A percentile compares a stretch with the other conserved stretches of the same genome.
Evolutionary conservation across 2,113 vertebrate genomes (phyloP).

Genomic region (Oryzias woworae): DNA sequence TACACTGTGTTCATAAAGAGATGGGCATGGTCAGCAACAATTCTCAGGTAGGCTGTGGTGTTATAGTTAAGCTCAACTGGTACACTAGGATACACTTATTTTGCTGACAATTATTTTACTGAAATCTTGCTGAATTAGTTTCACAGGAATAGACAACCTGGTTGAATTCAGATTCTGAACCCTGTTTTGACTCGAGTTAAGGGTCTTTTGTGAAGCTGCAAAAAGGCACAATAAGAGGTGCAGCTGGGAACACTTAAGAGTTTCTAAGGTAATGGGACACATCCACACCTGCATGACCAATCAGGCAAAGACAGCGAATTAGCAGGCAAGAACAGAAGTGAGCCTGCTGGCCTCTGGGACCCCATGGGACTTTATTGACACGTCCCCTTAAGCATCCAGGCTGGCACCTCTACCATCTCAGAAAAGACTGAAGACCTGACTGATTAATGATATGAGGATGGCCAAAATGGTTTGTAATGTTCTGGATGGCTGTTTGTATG

Average conservation of each 20-base stretch:
- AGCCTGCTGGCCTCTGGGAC: slow-evolving; percentile 19
- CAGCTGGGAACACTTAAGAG: slow-evolving; percentile 52
- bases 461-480: slow-evolving; percentile 40
- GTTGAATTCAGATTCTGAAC: too few relatives aligned
- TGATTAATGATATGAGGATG: slow-evolving; percentile 38
- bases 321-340: slow-evolving; percentile 41
- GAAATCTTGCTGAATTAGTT: too few relatives aligned
- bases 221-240: slow-evolving; percentile 52
- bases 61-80: too few relatives aligned
- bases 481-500: slow-evolving; percentile 7
- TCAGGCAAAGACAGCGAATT: slow-evolving; percentile 20
- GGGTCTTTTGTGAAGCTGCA: slow-evolving; percentile 44
- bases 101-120: too few relatives aligned
- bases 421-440: slow-evolving; percentile 37
- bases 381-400: slow-evolving; percentile 33
- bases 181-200: background rate
- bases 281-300: slow-evolving; percentile 55
- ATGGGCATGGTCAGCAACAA: too few relatives aligned
- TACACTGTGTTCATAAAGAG: too few relatives aligned
- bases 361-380: slow-evolving; percentile 17
- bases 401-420: slow-evolving; percentile 21
- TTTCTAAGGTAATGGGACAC: slow-evolving; percentile 40
- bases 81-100: too few relatives aligned
- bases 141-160: too few relatives aligned
- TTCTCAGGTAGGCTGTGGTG: too few relatives aligned